Conservation (phyloP, 2,797 vertebrate species). For the Melopsittacus undulatus region DNA sequence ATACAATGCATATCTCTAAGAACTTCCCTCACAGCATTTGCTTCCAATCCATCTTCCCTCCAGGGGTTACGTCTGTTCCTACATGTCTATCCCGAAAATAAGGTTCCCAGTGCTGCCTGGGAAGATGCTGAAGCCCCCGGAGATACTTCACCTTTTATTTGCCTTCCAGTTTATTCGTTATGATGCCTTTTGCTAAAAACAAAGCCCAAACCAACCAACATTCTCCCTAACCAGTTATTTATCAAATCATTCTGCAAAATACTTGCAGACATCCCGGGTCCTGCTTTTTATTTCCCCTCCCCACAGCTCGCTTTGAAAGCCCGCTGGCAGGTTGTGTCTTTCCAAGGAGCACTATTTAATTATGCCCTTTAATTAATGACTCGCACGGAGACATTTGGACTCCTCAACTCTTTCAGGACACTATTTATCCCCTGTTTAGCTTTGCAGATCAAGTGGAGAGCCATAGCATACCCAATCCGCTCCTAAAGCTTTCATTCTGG, state of each 20-base stretch:
- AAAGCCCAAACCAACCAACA: neutral
- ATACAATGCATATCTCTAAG: too few species aligned
- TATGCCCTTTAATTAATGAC: neutral
- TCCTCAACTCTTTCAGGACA: neutral
- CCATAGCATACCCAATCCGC: accelerated
- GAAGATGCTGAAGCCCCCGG: neutral
- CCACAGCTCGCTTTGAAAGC: neutral
- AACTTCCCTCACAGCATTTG: neutral
- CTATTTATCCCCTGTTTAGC: neutral
- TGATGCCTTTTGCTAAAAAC: neutral
- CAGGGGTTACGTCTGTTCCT: accelerated
- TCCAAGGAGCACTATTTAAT: neutral
- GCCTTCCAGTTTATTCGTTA: neutral
- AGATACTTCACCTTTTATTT: neutral
- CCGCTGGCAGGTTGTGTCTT: neutral
- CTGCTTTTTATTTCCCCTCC: neutral
- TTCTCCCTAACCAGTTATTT: accelerated
- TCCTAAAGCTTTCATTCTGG: accelerated
- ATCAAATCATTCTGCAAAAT: neutral
- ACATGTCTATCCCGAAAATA: neutral
- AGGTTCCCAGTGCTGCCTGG: too few species aligned
- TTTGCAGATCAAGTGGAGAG: neutral
- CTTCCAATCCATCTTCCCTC: neutral
- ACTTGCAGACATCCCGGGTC: neutral
- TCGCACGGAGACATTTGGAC: neutral